These are phyloP conservation scores for Stenotaenia linearis DNA, from an alignment of 2,888 invertebrate species.

Conservation along the genomic window DNA sequence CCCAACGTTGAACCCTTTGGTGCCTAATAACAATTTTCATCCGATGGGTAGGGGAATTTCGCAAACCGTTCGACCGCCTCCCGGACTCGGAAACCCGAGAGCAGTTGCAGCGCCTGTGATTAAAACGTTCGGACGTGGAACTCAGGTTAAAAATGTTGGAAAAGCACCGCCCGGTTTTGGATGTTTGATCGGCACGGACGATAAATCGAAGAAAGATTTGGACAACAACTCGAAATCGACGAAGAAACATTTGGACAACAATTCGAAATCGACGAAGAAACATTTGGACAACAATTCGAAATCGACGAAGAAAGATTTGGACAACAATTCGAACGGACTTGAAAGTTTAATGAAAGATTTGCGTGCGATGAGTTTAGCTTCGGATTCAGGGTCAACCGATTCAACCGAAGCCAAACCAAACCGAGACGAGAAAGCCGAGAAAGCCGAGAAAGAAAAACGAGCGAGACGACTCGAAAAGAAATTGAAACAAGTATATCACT, in stretches of 20 bases:
- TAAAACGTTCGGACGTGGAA: too few species aligned
- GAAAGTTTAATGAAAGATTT: neutral
- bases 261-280: too few species aligned
- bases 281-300: neutral
- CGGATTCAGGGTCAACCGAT: neutral
- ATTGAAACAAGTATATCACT: neutral
- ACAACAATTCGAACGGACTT: neutral
- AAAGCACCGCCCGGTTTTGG: neutral
- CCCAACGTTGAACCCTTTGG: neutral
- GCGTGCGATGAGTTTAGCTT: neutral
- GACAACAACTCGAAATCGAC: too few species aligned
- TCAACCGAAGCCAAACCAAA: neutral
- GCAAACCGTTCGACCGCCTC: neutral
- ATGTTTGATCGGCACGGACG: neutral
- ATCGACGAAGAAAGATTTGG: neutral
- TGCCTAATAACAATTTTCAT: neutral
- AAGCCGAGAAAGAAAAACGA: neutral
- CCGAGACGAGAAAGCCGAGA: neutral
- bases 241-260: too few species aligned
- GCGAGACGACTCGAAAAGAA: neutral
- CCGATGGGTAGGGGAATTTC: neutral
- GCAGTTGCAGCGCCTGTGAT: too few species aligned
- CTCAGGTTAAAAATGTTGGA: neutral
- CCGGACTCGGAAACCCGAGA: neutral
- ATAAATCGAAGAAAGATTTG: too few species aligned